A percentile compares a stretch with the other conserved stretches of the same genome.
These are phyloP conservation scores for Sminthurinus aureus DNA, from an alignment of 2,888 invertebrate species.

Conservation along the genomic window DNA sequence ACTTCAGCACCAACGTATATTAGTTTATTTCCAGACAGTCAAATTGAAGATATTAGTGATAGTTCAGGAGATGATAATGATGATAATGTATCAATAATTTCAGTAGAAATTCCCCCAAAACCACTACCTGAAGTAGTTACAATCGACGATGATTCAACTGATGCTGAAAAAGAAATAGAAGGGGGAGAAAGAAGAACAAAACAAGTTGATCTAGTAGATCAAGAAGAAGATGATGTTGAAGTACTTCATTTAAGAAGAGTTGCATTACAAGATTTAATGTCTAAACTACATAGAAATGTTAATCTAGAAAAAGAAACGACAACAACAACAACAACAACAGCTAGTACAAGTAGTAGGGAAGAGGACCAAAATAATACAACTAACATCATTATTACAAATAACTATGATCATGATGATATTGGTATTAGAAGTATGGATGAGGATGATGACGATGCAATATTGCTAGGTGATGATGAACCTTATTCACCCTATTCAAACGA, in stretches of 20 bases:
- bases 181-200: no score
- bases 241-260: conserved; percentile 32
- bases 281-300: conserved; percentile 10
- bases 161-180: neutral
- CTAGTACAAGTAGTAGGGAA: neutral
- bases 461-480: conserved; percentile 14
- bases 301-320: neutral
- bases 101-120: conserved; percentile 18
- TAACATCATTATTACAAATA: neutral
- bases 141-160: conserved; percentile 6
- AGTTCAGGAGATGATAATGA: neutral
- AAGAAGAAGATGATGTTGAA: conserved; percentile 22
- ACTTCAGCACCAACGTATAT: neutral
- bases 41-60: conserved; percentile 22
- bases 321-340: neutral
- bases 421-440: neutral
- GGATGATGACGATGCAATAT: no score
- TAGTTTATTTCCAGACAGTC: no score
- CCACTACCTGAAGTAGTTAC: conserved; percentile 26
- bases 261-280: conserved; percentile 25
- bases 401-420: neutral
- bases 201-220: no score
- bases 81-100: conserved; percentile 23
- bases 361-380: neutral
- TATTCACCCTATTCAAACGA: conserved; percentile 26